Percentiles rank a stretch among this genome's conserved stretches.
These are phyloP conservation scores for Notiomystis cincta DNA, from an alignment of 2,113 vertebrate species.

Conservation along the genomic window DNA sequence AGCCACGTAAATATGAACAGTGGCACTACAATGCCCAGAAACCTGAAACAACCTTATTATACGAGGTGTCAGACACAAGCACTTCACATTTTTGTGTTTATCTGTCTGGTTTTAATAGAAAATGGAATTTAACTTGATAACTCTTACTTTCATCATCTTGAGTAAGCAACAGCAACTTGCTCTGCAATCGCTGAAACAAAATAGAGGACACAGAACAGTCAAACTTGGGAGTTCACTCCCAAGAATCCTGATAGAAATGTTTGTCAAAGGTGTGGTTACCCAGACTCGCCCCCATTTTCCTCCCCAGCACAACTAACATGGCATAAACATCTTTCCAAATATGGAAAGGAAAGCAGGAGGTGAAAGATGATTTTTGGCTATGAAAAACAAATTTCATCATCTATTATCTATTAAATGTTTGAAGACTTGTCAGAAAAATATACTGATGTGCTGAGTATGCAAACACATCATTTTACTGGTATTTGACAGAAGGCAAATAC, in stretches of 20 bases:
- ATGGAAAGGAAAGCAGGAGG: not conserved
- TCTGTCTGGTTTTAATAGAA: not conserved
- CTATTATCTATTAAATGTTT: not conserved
- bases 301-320: not conserved
- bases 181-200: constrained; percentile 69
- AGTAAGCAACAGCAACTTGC: constrained; percentile 67
- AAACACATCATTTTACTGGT: not conserved
- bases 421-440: not conserved
- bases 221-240: not conserved
- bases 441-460: not conserved
- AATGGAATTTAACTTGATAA: not conserved
- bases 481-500: not conserved
- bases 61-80: not conserved
- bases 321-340: not conserved
- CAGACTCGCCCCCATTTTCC: not conserved
- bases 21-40: not conserved
- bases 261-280: not conserved
- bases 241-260: not conserved
- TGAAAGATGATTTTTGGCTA: not conserved
- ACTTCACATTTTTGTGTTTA: not conserved
- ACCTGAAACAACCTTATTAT: not conserved
- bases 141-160: constrained; percentile 69
- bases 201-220: not conserved
- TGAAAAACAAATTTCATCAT: not conserved
- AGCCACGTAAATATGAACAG: not conserved